These are phyloP conservation scores for Cetoscarus ocellatus DNA, from an alignment of 2,797 vertebrate species.

Conservation along the genomic window DNA sequence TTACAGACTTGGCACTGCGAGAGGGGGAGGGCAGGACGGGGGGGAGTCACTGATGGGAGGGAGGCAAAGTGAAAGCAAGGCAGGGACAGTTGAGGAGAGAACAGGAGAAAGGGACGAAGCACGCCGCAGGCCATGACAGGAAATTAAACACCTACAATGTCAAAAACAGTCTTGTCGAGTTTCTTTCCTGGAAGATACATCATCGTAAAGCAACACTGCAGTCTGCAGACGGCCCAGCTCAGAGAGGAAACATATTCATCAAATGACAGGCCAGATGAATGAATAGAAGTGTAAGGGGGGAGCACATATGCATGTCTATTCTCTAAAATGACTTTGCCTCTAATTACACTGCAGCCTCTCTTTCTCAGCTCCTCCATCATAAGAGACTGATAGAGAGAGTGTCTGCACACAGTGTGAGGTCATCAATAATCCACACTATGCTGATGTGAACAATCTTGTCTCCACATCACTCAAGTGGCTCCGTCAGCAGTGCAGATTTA, in stretches of 20 bases:
- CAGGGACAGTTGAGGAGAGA: constrained; percentile 30
- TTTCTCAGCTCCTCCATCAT: constrained; percentile 38
- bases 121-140: constrained; percentile 58
- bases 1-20: constrained; percentile 70
- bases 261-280: constrained; percentile 38
- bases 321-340: constrained; percentile 44
- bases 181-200: constrained; percentile 3
- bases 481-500: constrained; percentile 65
- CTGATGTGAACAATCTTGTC: constrained; percentile 67
- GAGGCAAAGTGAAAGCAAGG: constrained; percentile 50
- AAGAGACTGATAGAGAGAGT: constrained; percentile 52
- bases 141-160: constrained; percentile 65
- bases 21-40: constrained; percentile 14
- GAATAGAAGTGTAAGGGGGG: constrained; percentile 1
- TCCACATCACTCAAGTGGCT: constrained; percentile 48
- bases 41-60: background rate
- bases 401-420: constrained; percentile 41
- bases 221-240: constrained; percentile 19
- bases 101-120: constrained; percentile 54
- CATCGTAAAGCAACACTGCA: constrained; percentile 5
- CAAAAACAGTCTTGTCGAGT: constrained; percentile 25
- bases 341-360: constrained; percentile 32
- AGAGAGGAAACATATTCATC: constrained; percentile 12
- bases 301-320: constrained; percentile 33
- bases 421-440: constrained; percentile 73